These are phyloP conservation scores for Alaudala cheleensis DNA, from an alignment of 2,113 vertebrate genomes.

Conservation along the genomic window DNA sequence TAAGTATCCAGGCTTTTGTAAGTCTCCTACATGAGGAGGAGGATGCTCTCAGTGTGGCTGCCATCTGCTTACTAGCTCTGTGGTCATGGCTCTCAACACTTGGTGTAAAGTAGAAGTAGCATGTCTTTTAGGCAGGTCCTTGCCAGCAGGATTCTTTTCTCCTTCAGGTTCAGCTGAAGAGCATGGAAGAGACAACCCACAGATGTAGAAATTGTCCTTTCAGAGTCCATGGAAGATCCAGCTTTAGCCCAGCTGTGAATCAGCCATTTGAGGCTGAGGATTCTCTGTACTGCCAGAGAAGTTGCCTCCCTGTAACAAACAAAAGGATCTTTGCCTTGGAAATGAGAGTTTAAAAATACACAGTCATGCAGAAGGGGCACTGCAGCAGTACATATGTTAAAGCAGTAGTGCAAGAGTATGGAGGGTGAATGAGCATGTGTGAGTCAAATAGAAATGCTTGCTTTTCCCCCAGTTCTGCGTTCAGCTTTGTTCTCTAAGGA, in stretches of 20 bases:
- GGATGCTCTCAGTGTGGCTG: not conserved
- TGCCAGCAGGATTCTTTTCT: not conserved
- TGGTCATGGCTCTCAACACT: not conserved
- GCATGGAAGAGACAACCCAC: not conserved
- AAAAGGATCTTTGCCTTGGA: not conserved
- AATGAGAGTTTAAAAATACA: not conserved
- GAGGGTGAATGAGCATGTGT: not conserved
- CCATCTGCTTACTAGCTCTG: not conserved
- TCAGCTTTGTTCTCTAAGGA: not conserved
- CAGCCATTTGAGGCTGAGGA: not conserved
- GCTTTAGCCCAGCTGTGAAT: not conserved
- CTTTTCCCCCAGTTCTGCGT: not conserved
- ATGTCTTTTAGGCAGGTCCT: not conserved
- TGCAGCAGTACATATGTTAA: not conserved
- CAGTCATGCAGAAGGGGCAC: not conserved
- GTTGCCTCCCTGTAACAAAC: accelerated
- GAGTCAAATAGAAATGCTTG: not conserved
- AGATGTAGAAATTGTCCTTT: not conserved
- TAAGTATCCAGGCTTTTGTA: not conserved
- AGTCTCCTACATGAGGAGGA: not conserved
- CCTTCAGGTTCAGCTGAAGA: not conserved
- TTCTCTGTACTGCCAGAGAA: not conserved
- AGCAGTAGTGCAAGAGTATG: not conserved
- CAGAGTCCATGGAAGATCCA: not conserved
- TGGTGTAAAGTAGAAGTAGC: not conserved